A percentile compares a stretch with the other conserved stretches of the same genome.
phyloP scores from a whole-genome alignment of 2,113 vertebrate species.

The Glareola pratincola region DNA sequence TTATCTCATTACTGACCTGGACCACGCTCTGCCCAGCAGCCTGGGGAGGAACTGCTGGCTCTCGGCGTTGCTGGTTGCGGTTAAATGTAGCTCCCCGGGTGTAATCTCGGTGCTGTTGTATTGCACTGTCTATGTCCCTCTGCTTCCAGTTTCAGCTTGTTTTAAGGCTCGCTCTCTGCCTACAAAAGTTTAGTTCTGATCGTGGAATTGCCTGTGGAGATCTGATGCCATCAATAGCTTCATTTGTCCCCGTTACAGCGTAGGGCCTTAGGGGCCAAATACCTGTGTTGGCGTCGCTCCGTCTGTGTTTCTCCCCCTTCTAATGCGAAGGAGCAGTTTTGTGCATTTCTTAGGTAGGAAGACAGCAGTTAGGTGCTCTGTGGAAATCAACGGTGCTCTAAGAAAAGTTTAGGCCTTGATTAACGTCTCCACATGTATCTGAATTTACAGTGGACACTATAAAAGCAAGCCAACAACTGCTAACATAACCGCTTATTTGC shows the following conservation, averaged over 20 bases:
- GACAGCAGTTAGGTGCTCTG: neutral
- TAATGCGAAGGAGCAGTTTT: neutral
- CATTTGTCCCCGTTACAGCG: rapidly evolving
- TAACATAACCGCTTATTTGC: neutral
- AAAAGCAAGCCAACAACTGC: neutral
- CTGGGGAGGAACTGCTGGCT: neutral
- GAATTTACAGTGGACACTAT: neutral
- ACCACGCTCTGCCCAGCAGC: neutral
- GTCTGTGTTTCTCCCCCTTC: neutral
- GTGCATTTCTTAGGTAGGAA: neutral
- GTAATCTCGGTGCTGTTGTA: rapidly evolving
- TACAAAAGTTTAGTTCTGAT: rapidly evolving
- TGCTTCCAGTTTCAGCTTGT: neutral
- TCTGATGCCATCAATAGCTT: neutral
- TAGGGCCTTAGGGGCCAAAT: neutral
- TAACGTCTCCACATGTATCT: neutral
- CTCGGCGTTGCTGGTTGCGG: rapidly evolving
- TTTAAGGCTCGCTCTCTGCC: neutral
- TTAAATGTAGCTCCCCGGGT: rapidly evolving
- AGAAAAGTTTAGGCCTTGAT: neutral
- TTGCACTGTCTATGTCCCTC: no score
- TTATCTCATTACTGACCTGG: neutral
- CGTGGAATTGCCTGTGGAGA: neutral
- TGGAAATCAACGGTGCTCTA: neutral
- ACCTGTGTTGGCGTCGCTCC: neutral